Evolutionary conservation across 30 jellyfish, hydroid and myxozoan genomes (phyloP).

Genomic region (Chrysaora quinquecirrha): DNA sequence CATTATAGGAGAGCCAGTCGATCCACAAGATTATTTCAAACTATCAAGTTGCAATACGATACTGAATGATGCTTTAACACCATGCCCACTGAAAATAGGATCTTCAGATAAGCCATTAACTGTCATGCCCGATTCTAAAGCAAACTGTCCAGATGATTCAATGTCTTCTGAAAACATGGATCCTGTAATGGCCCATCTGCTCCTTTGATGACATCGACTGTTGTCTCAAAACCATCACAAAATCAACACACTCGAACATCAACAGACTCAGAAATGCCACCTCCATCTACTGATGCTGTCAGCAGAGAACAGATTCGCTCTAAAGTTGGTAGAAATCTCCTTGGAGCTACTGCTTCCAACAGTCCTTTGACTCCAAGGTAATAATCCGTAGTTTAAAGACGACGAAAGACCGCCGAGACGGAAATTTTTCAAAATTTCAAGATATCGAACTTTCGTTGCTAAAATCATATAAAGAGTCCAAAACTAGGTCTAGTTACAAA

Average conservation of each 20-base stretch:
- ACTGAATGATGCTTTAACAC: neutral
- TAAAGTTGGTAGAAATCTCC: constrained; percentile 75
- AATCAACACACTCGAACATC: constrained; percentile 38
- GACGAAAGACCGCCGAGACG: too few relatives aligned
- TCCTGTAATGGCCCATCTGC: constrained; percentile 76
- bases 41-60: constrained; percentile 48
- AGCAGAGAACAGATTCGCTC: constrained; percentile 53
- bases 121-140: constrained; percentile 45
- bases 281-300: constrained; percentile 64
- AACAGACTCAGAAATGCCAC: constrained; percentile 74
- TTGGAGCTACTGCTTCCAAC: constrained; percentile 83
- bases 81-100: constrained; percentile 54
- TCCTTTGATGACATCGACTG: constrained; percentile 97
- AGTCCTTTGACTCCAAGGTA: constrained; percentile 98
- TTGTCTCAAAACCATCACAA: constrained; percentile 79
- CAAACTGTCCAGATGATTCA: constrained; percentile 64
- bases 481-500: too few relatives aligned
- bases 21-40: constrained; percentile 85
- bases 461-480: too few relatives aligned
- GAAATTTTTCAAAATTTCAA: too few relatives aligned
- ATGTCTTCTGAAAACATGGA: constrained; percentile 87
- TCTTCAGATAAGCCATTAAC: constrained; percentile 14
- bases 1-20: constrained; percentile 93
- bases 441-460: too few relatives aligned
- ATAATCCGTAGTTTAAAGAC: too few relatives aligned